Evolutionary conservation across 1,140 invertebrate species (phyloP).

Genomic region (Elysia chlorotica): DNA sequence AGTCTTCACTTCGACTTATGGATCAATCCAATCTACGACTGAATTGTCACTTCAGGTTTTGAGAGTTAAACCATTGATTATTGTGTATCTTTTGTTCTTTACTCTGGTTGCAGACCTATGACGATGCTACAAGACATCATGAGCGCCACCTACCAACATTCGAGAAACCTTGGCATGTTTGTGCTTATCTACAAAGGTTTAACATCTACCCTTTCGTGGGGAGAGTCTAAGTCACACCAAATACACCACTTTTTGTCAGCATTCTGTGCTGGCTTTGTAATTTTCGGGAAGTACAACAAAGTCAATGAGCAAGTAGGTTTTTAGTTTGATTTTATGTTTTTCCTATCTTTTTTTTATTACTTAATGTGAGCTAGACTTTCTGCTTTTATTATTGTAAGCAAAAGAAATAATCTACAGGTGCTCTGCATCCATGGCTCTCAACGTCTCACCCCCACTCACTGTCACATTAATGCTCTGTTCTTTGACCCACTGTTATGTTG

Average conservation of each 20-base stretch:
- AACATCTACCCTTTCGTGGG: constrained; percentile 45
- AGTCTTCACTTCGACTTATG: neutral
- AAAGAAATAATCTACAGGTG: too few relatives aligned
- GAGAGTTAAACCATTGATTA: neutral
- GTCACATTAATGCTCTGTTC: too few relatives aligned
- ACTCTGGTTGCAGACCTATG: constrained; percentile 54
- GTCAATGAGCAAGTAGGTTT: constrained; percentile 66
- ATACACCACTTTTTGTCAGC: constrained; percentile 64
- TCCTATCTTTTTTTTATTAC: too few relatives aligned
- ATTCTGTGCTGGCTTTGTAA: constrained; percentile 63
- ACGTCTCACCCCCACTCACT: too few relatives aligned
- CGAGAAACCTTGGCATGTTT: constrained; percentile 64
- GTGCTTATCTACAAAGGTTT: constrained; percentile 63
- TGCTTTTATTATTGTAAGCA: too few relatives aligned
- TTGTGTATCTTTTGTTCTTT: too few relatives aligned
- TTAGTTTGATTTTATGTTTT: too few relatives aligned
- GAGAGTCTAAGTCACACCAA: constrained; percentile 39
- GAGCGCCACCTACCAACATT: constrained; percentile 64
- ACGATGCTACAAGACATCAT: constrained; percentile 62
- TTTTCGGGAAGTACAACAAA: constrained; percentile 66
- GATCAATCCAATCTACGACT: neutral
- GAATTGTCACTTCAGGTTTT: neutral
- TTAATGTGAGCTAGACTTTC: too few relatives aligned
- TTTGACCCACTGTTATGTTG: too few relatives aligned
- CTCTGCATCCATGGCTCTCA: too few relatives aligned